phyloP scores from a whole-genome alignment of 2,113 vertebrate genomes.

The Callaeas wilsoni region DNA sequence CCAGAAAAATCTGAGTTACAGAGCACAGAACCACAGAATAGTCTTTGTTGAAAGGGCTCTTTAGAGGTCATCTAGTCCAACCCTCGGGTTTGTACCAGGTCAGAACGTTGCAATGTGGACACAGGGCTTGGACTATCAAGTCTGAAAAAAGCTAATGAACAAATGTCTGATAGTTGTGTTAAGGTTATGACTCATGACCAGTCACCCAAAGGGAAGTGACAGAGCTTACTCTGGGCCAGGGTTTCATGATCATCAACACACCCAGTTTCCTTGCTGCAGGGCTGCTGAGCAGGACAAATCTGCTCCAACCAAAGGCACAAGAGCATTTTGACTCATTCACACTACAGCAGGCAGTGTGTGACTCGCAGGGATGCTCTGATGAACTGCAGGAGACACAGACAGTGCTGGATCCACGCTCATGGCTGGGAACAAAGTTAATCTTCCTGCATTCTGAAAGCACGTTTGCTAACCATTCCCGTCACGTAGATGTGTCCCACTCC shows the following conservation, averaged over 20 bases:
- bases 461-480: neutral
- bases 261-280: neutral
- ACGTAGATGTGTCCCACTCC: accelerated
- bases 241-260: neutral
- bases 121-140: neutral
- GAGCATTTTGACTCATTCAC: neutral
- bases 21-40: neutral
- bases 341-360: neutral
- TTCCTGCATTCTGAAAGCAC: neutral
- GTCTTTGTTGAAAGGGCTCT: neutral
- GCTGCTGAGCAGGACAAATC: neutral
- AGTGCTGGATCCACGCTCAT: neutral
- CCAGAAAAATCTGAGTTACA: neutral
- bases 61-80: neutral
- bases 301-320: neutral
- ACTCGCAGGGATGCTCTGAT: neutral
- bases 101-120: neutral
- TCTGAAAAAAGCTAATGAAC: neutral
- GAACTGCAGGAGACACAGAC: neutral
- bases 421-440: neutral
- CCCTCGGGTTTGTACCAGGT: neutral
- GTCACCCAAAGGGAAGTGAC: neutral
- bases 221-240: neutral
- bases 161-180: neutral
- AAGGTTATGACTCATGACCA: neutral